These are phyloP conservation scores for Corapipo altera DNA, from an alignment of 2,113 vertebrate genomes.

Conservation along the genomic window DNA sequence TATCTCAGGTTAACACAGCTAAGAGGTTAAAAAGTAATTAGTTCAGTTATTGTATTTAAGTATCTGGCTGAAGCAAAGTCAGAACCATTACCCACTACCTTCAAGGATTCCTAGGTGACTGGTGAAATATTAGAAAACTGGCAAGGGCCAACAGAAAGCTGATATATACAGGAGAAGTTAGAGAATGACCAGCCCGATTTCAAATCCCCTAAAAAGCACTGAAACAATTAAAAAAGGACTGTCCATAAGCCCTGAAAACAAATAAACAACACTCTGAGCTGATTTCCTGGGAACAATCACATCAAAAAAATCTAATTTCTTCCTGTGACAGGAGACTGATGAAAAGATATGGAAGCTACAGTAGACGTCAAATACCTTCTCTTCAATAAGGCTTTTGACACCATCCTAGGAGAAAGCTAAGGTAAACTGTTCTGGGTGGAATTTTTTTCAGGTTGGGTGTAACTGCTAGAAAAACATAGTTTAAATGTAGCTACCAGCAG, in stretches of 20 bases:
- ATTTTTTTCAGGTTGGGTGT: not conserved
- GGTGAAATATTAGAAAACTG: not conserved
- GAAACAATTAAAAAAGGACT: not conserved
- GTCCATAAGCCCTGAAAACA: not conserved
- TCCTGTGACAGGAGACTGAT: not conserved
- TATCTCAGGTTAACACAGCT: not conserved
- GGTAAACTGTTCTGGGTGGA: not conserved
- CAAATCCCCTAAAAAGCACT: not conserved
- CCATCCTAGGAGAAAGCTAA: not conserved
- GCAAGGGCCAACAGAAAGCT: not conserved
- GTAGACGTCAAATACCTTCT: not conserved
- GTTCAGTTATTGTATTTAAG: not conserved
- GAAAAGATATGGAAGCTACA: not conserved
- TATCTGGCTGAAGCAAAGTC: not conserved
- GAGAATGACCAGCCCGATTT: not conserved
- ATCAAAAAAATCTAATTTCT: not conserved
- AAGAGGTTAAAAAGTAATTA: not conserved
- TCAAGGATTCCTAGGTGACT: not conserved
- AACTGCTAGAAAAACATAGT: not conserved
- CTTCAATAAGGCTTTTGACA: not conserved
- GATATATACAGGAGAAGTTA: not conserved
- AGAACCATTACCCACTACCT: not conserved
- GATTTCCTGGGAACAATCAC: not conserved
- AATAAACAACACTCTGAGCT: not conserved
- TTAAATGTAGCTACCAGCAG: not conserved